Evolutionary conservation across 2,113 vertebrate species (phyloP).

Genomic region (Pteropus alecto): DNA sequence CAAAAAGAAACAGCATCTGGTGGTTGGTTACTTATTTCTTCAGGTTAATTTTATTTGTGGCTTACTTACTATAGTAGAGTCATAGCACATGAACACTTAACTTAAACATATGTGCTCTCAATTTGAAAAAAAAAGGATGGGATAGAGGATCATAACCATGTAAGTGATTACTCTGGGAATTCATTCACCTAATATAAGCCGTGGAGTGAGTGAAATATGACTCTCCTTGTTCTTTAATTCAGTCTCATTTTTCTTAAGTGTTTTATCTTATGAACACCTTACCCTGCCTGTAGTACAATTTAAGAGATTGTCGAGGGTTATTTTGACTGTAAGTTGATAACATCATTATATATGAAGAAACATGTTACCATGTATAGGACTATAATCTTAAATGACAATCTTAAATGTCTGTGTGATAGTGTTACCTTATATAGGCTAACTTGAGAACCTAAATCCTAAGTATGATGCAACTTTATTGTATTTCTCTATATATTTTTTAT

Average conservation of each 20-base stretch:
- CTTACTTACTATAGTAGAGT: not conserved
- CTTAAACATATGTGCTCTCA: constrained; percentile 17
- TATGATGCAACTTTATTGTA: not conserved
- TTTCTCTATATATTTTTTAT: not conserved
- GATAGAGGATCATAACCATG: not conserved
- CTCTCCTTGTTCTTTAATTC: not conserved
- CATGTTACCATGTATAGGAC: not conserved
- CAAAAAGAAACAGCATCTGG: not conserved
- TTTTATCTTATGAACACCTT: not conserved
- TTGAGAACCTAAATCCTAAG: not conserved
- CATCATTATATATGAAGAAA: not conserved
- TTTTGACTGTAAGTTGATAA: not conserved
- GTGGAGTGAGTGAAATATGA: not conserved
- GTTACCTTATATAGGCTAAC: not conserved
- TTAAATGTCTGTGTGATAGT: constrained; percentile 9
- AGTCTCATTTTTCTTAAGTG: not conserved
- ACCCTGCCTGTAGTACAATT: not conserved
- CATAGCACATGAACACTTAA: not conserved
- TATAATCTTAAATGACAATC: not conserved
- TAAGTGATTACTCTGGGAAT: not conserved
- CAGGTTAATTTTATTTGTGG: constrained; percentile 27
- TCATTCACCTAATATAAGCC: not conserved
- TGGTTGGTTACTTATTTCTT: not conserved
- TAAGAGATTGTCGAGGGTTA: not conserved
- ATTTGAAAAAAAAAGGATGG: not conserved